Percentiles rank a stretch among this genome's conserved stretches.
Conservation (phyloP, 2,797 vertebrate genomes). For the Falco concolor region DNA sequence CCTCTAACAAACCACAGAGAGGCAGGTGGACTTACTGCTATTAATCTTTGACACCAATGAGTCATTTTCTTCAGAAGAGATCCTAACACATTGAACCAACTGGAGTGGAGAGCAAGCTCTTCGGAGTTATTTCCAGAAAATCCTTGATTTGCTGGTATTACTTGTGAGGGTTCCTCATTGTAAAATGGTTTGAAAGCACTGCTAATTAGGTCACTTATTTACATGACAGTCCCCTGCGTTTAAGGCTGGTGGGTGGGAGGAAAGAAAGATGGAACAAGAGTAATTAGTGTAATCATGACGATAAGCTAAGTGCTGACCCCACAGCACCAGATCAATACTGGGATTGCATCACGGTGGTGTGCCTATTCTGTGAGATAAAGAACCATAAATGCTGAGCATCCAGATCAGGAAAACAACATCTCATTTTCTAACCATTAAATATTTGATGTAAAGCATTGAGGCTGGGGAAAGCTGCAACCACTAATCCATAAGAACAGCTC, state of each 20-base stretch:
- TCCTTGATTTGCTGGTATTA: neutral
- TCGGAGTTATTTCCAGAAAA: neutral
- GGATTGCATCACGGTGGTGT: neutral
- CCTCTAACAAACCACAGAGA: neutral
- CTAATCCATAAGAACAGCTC: neutral
- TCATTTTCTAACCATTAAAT: neutral
- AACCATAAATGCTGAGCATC: neutral
- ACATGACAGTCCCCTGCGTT: neutral
- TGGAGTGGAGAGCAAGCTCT: neutral
- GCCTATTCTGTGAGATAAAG: neutral
- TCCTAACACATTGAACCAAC: neutral
- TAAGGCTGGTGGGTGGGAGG: neutral
- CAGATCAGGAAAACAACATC: neutral
- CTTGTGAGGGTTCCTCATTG: neutral
- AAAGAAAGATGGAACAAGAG: neutral
- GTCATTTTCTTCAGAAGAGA: neutral
- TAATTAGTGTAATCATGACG: neutral
- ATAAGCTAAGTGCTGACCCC: neutral
- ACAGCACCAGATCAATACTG: neutral
- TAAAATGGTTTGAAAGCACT: neutral
- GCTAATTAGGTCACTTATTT: constrained; percentile 42
- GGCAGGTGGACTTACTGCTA: neutral
- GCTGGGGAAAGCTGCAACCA: neutral
- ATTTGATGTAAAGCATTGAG: neutral
- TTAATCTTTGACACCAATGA: neutral